Conservation (phyloP, 1,140 invertebrate species). For the Charaxes varanes region DNA sequence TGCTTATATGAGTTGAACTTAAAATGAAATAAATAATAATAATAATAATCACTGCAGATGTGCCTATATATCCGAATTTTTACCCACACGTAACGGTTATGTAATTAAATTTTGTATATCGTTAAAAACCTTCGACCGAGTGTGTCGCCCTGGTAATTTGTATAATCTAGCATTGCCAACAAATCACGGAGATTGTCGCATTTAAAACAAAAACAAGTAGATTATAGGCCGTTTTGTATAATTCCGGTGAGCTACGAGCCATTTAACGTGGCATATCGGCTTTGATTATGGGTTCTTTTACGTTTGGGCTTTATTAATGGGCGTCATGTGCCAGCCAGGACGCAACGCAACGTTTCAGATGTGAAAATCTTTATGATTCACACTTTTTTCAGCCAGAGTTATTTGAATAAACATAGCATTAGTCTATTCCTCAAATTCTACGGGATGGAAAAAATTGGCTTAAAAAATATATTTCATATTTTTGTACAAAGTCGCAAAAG, state of each 20-base stretch:
- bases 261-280: constrained; percentile 42
- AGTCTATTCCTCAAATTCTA: constrained; percentile 12
- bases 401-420: constrained; percentile 34
- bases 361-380: constrained; percentile 48
- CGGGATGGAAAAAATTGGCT: too few species aligned
- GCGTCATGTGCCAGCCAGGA: constrained; percentile 42
- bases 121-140: too few species aligned
- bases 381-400: constrained; percentile 31
- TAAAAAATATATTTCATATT: constrained; percentile 7
- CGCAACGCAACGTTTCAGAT: constrained; percentile 23
- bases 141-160: constrained; percentile 47
- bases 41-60: too few species aligned
- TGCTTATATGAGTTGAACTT: constrained; percentile 33
- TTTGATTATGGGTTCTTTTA: constrained; percentile 59
- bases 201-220: constrained; percentile 63
- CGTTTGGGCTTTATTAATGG: constrained; percentile 44
- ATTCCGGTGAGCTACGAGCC: constrained; percentile 60
- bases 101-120: too few species aligned
- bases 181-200: constrained; percentile 61
- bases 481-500: neutral
- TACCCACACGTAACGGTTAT: too few species aligned
- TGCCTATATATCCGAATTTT: too few species aligned
- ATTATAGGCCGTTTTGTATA: constrained; percentile 64
- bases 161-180: constrained; percentile 54
- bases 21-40: too few species aligned